A percentile compares a stretch with the other conserved stretches of the same genome.
phyloP scores from a whole-genome alignment of 2,797 vertebrate genomes.

The Syndactyla subalaris region DNA sequence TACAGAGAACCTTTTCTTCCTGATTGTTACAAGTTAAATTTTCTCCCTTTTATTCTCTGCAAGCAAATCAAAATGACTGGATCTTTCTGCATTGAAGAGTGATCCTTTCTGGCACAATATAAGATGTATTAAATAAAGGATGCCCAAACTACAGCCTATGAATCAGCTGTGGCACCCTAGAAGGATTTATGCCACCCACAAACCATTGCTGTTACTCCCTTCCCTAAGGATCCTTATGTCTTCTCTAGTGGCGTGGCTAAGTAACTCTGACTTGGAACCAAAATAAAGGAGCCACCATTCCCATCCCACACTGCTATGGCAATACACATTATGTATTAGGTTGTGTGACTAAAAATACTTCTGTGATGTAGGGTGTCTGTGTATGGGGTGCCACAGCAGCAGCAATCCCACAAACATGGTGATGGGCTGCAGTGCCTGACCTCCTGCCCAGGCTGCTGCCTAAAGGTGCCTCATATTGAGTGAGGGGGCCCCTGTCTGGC shows the following conservation, averaged over 20 bases:
- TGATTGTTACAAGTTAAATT: not conserved
- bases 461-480: not conserved
- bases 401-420: not conserved
- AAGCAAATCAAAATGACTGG: not conserved
- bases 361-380: not conserved
- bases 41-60: not conserved
- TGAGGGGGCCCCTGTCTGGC: not conserved
- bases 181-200: not conserved
- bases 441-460: not conserved
- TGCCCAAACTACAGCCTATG: not conserved
- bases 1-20: not conserved
- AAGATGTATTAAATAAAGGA: not conserved
- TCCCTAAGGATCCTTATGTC: not conserved
- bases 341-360: not conserved
- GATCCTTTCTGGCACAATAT: not conserved
- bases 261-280: not conserved
- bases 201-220: not conserved
- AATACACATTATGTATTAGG: not conserved
- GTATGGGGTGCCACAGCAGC: not conserved
- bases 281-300: not conserved
- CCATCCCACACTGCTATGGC: not conserved
- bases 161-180: not conserved
- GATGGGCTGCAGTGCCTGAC: not conserved
- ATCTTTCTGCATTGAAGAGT: not conserved
- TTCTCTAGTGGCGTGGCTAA: not conserved